Evolutionary conservation across 1,140 invertebrate genomes (phyloP).

Genomic region (Scylla paramamosain): DNA sequence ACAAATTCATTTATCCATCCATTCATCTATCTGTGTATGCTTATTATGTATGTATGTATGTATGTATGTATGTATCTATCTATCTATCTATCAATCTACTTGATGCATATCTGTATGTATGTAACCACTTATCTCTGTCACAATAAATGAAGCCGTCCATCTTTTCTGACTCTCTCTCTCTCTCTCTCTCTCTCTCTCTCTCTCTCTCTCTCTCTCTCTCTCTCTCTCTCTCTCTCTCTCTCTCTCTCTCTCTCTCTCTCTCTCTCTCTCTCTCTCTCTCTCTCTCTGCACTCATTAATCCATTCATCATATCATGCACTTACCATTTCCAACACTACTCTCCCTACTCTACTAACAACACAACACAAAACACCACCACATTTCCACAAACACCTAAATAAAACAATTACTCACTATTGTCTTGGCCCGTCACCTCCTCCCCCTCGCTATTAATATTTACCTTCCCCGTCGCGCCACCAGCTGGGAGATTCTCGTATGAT

Average conservation of each 20-base stretch:
- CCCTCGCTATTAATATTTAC: neutral
- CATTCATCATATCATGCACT: neutral
- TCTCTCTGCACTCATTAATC: no score
- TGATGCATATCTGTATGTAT: neutral
- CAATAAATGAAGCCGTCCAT: no score
- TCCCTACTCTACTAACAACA: neutral
- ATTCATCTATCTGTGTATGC: neutral
- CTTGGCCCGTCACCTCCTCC: no score
- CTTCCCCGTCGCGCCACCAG: neutral
- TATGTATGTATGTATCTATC: neutral
- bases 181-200: no score
- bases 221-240: slow-evolving; percentile 11
- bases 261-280: slow-evolving; percentile 53
- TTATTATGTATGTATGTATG: no score
- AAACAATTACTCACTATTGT: no score
- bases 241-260: slow-evolving; percentile 55
- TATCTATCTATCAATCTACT: neutral
- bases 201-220: no score
- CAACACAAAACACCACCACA: no score
- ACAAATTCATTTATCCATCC: neutral
- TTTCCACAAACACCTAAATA: no score
- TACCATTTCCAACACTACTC: neutral
- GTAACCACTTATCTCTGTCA: no score
- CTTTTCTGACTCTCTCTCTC: no score
- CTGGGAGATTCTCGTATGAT: no score